These are phyloP conservation scores for Yponomeuta plumbellus DNA, from an alignment of 2,888 invertebrate genomes.

Conservation along the genomic window DNA sequence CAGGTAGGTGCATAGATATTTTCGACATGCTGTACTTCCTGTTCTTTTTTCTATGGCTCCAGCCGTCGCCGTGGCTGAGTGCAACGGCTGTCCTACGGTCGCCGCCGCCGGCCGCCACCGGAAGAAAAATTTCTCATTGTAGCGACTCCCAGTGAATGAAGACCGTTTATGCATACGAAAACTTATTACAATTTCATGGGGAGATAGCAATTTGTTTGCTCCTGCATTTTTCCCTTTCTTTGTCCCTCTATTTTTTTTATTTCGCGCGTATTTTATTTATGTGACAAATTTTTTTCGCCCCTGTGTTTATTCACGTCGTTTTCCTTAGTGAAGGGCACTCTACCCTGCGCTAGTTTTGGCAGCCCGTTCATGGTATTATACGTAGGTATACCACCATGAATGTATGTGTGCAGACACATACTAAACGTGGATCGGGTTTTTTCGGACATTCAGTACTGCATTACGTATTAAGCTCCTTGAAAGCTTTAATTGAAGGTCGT, in stretches of 20 bases:
- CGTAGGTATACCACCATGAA: no score
- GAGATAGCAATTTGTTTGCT: conserved; percentile 37
- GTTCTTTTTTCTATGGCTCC: no score
- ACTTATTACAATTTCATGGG: conserved; percentile 53
- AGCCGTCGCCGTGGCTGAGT: no score
- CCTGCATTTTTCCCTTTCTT: neutral
- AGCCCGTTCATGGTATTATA: no score
- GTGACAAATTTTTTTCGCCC: neutral
- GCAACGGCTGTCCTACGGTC: neutral
- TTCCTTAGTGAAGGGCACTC: neutral
- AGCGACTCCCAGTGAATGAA: conserved; percentile 51
- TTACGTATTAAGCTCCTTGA: no score
- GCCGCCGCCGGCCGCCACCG: conserved; percentile 22
- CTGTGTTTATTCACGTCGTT: neutral
- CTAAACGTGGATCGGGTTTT: no score
- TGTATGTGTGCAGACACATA: no score
- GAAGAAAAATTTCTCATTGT: conserved; percentile 58
- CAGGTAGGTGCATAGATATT: no score
- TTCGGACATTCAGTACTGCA: no score
- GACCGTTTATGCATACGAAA: conserved; percentile 68
- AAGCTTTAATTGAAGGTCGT: no score
- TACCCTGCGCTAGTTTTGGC: no score
- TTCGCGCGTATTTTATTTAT: neutral
- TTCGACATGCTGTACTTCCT: no score
- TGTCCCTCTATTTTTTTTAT: neutral